Conservation (phyloP, 2,888 invertebrate genomes). For the Sericinus montela region DNA sequence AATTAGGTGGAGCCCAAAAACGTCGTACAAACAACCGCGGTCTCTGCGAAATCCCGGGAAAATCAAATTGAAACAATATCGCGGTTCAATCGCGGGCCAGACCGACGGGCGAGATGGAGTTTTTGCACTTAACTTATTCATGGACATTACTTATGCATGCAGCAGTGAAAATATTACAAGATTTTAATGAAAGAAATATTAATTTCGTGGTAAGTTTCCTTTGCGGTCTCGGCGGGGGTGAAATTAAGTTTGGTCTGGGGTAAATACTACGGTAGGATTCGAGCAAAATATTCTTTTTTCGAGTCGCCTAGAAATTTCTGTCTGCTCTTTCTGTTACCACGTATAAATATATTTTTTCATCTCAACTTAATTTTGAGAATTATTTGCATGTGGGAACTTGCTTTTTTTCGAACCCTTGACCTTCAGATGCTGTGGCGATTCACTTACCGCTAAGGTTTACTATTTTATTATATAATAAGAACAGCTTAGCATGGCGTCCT, state of each 20-base stretch:
- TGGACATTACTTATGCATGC: constrained; percentile 79
- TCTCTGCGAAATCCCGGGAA: constrained; percentile 13
- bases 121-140: constrained; percentile 76
- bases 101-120: constrained; percentile 22
- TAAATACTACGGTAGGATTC: constrained; percentile 29
- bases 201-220: constrained; percentile 78
- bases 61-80: constrained; percentile 33
- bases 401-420: too few relatives aligned
- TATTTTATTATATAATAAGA: too few relatives aligned
- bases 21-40: constrained; percentile 21
- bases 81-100: constrained; percentile 22
- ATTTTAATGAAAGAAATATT: constrained; percentile 81
- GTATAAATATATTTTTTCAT: too few relatives aligned
- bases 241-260: constrained; percentile 57
- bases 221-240: constrained; percentile 55
- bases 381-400: too few relatives aligned
- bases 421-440: too few relatives aligned
- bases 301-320: constrained; percentile 24
- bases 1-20: constrained; percentile 33
- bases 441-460: too few relatives aligned
- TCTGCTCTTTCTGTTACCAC: constrained; percentile 9
- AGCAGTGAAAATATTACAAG: constrained; percentile 80
- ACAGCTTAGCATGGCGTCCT: too few relatives aligned
- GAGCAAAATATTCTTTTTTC: constrained; percentile 37
- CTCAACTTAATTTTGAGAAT: too few relatives aligned